Evolutionary conservation across 2,113 vertebrate genomes (phyloP).

Genomic region (Cathartes aura): DNA sequence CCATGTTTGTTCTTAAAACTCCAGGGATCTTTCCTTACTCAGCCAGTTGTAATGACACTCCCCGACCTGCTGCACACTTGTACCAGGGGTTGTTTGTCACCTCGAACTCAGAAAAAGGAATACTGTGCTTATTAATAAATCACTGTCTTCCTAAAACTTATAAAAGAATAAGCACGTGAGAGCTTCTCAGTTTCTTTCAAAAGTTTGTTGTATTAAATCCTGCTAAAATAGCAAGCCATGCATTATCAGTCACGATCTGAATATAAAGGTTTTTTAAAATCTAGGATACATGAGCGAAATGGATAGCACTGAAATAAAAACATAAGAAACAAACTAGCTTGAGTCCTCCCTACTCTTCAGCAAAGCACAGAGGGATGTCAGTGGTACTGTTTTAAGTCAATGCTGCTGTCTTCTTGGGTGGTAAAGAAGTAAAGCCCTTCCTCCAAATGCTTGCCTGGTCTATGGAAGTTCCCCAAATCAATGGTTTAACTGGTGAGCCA

Average conservation of each 20-base stretch:
- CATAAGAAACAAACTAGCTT: neutral
- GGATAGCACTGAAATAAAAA: neutral
- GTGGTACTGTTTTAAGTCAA: neutral
- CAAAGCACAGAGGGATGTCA: neutral
- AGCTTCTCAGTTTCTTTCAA: neutral
- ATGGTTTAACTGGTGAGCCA: neutral
- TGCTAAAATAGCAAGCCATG: neutral
- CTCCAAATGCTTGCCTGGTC: neutral
- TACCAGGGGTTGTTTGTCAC: neutral
- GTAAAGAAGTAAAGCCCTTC: neutral
- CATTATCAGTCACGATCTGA: neutral
- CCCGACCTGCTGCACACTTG: neutral
- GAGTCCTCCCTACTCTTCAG: neutral
- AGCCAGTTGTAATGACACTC: neutral
- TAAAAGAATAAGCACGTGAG: neutral
- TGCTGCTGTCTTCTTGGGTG: neutral
- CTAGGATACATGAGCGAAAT: neutral
- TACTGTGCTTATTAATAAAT: neutral
- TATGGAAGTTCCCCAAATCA: neutral
- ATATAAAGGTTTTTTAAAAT: neutral
- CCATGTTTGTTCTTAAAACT: neutral
- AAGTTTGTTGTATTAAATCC: neutral
- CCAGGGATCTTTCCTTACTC: neutral
- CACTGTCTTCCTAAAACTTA: neutral
- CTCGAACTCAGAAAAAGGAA: neutral